Conservation (phyloP, 2,113 vertebrate species). For the Peromyscus leucopus region DNA sequence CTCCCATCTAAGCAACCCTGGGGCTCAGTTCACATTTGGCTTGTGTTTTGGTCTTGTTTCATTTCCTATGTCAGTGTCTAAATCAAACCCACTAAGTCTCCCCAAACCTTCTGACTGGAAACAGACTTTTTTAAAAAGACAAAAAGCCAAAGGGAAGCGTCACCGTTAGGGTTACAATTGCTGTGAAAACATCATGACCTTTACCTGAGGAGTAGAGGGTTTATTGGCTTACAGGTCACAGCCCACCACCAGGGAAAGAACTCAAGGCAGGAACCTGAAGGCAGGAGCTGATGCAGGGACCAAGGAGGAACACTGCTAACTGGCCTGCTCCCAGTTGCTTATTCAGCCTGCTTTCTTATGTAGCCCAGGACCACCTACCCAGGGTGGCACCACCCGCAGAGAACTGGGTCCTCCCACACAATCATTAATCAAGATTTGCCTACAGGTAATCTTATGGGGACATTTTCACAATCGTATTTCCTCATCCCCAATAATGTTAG, state of each 20-base stretch:
- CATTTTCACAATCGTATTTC: not conserved
- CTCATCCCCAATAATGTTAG: not conserved
- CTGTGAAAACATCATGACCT: not conserved
- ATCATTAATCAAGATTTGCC: not conserved
- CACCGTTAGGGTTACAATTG: not conserved
- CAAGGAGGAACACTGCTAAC: not conserved
- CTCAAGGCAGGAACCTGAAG: not conserved
- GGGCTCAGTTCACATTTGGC: not conserved
- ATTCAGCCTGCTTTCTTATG: not conserved
- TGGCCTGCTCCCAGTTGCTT: not conserved
- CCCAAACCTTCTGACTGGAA: slow-evolving; percentile 18
- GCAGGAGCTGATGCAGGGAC: too few species aligned
- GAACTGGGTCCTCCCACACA: not conserved
- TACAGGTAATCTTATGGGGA: not conserved
- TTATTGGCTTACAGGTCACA: not conserved
- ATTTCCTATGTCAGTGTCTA: not conserved
- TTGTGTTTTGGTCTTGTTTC: not conserved
- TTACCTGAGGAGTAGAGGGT: not conserved
- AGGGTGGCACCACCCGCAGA: too few species aligned
- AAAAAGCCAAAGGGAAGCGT: not conserved
- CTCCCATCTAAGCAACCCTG: not conserved
- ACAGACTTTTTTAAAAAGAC: not conserved
- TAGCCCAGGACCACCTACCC: not conserved
- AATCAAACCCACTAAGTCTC: not conserved
- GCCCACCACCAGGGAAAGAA: not conserved